Evolutionary conservation across 92 coral and sea anemone genomes (phyloP).

Genomic region (Anthopleura xanthogrammica): DNA sequence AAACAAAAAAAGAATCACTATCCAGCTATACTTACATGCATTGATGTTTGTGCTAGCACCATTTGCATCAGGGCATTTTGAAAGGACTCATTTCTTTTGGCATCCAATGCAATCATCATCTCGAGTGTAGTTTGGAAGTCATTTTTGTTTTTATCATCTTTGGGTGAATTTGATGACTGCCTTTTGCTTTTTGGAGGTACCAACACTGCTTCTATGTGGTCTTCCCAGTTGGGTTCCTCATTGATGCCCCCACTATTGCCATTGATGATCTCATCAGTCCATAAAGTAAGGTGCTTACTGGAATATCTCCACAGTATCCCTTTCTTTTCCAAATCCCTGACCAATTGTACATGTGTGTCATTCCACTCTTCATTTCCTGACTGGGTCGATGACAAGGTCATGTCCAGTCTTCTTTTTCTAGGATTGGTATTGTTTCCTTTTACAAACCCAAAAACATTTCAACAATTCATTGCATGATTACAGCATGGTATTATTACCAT

Average conservation of each 20-base stretch:
- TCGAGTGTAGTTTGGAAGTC: constrained; percentile 14
- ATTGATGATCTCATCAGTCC: constrained; percentile 23
- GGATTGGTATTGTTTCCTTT: constrained; percentile 11
- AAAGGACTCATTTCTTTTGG: constrained; percentile 23
- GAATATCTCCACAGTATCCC: constrained; percentile 21
- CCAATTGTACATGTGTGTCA: constrained; percentile 23
- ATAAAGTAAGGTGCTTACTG: constrained; percentile 22
- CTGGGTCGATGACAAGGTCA: constrained; percentile 1
- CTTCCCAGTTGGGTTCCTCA: constrained; percentile 33
- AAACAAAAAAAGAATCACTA: neutral
- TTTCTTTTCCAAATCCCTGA: constrained; percentile 23
- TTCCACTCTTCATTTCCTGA: constrained; percentile 29
- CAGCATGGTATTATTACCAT: neutral
- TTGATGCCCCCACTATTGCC: constrained; percentile 24
- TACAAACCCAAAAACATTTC: neutral
- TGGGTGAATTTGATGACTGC: constrained; percentile 26
- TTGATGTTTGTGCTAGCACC: constrained; percentile 19
- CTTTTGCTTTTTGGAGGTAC: constrained; percentile 27
- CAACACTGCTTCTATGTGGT: constrained; percentile 19
- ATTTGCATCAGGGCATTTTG: constrained; percentile 7
- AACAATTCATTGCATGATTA: neutral
- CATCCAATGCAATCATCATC: constrained; percentile 23
- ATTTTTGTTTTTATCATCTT: constrained; percentile 12
- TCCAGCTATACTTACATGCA: constrained; percentile 13
- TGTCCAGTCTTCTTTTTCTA: constrained; percentile 22